Conservation (phyloP, 2,797 vertebrate species). For the Rousettus madagascariensis region DNA sequence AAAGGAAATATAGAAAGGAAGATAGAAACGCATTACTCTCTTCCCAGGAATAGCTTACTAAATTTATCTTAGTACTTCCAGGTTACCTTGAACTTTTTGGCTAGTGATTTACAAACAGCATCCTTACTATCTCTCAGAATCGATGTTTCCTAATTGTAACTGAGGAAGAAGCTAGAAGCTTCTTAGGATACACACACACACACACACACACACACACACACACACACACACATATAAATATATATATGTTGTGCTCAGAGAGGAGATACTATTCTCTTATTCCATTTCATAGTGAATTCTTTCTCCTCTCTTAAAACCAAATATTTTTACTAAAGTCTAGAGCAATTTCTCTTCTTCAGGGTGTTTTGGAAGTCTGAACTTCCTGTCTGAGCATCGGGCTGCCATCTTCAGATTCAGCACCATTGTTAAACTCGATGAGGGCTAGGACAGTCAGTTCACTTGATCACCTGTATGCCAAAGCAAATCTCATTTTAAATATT, state of each 20-base stretch:
- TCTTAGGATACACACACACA: background rate
- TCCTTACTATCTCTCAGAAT: background rate
- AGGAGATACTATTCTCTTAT: background rate
- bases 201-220: no score
- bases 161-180: background rate
- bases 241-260: background rate
- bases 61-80: background rate
- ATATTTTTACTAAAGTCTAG: background rate
- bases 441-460: background rate
- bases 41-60: background rate
- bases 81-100: background rate
- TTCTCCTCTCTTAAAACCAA: background rate
- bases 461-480: background rate
- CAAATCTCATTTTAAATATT: background rate
- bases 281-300: background rate
- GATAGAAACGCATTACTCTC: background rate
- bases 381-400: background rate
- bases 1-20: background rate
- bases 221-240: background rate
- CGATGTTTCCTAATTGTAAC: background rate
- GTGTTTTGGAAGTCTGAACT: background rate
- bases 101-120: background rate
- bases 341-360: background rate
- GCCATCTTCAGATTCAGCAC: background rate
- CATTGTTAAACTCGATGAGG: rapidly evolving